These are phyloP conservation scores for Agonopterix alstromeriana DNA, from an alignment of 2,888 invertebrate species.

Conservation along the genomic window DNA sequence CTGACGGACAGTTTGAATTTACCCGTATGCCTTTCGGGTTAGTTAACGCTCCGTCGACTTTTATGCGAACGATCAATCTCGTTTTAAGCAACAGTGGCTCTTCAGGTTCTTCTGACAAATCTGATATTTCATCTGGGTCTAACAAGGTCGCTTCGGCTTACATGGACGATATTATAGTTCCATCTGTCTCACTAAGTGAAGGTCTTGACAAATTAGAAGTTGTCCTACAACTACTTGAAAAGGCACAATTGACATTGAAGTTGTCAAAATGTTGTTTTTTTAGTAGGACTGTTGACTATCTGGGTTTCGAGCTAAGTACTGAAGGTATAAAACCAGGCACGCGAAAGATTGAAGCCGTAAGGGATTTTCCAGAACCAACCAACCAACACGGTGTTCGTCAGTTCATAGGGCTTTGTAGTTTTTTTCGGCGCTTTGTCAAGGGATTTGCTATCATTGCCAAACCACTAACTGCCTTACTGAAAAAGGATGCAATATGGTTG, in stretches of 20 bases:
- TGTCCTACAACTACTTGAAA: neutral
- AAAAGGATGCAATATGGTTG: constrained; percentile 9
- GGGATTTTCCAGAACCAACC: constrained; percentile 6
- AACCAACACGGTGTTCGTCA: constrained; percentile 10
- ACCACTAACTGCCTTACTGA: constrained; percentile 9
- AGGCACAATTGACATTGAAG: constrained; percentile 6
- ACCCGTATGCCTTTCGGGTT: constrained; percentile 17
- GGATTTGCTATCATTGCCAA: constrained; percentile 7
- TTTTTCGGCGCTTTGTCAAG: constrained; percentile 10
- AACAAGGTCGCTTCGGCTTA: constrained; percentile 7
- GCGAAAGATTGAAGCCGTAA: constrained; percentile 9
- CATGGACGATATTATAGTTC: constrained; percentile 9
- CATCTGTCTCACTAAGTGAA: neutral
- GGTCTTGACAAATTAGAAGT: neutral
- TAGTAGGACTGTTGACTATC: constrained; percentile 9
- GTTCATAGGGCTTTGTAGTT: constrained; percentile 10
- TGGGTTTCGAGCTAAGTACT: constrained; percentile 8
- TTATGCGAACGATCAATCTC: constrained; percentile 19
- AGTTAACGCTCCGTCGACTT: constrained; percentile 23
- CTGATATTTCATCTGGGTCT: neutral
- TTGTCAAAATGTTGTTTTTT: constrained; percentile 9
- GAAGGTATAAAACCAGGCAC: constrained; percentile 11
- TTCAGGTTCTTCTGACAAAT: no score
- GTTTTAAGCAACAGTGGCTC: constrained; percentile 1
- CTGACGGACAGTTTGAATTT: constrained; percentile 10